These are phyloP conservation scores for Galeopterus variegatus DNA, from an alignment of 2,113 vertebrate species.

Conservation along the genomic window DNA sequence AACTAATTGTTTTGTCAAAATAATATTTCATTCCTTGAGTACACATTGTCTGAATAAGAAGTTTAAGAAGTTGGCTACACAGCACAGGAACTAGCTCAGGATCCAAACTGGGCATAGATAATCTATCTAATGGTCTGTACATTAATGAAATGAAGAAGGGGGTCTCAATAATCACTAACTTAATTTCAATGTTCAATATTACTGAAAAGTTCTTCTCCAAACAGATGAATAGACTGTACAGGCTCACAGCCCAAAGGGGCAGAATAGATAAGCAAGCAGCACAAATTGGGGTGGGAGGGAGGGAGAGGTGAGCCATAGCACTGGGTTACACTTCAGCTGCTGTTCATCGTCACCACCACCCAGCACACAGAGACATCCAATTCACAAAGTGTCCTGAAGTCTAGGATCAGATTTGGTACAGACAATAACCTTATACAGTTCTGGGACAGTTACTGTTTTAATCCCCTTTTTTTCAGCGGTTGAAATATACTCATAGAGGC, in stretches of 20 bases:
- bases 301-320: neutral
- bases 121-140: neutral
- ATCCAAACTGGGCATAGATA: accelerated
- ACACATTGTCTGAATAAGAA: slow-evolving; percentile 31
- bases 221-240: neutral
- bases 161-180: neutral
- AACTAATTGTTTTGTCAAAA: slow-evolving; percentile 44
- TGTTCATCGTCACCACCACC: neutral
- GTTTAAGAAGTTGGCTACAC: neutral
- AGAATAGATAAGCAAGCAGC: neutral
- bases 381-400: neutral
- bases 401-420: too few relatives aligned
- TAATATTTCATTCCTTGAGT: slow-evolving; percentile 25
- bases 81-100: neutral
- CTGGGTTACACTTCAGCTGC: neutral
- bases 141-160: neutral
- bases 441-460: neutral
- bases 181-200: neutral
- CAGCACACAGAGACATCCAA: neutral
- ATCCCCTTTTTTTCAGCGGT: neutral
- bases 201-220: neutral
- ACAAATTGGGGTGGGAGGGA: too few relatives aligned
- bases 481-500: neutral
- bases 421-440: neutral
- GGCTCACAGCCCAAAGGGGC: neutral